phyloP scores from a whole-genome alignment of 1,140 invertebrate species.

The Formica exsecta region DNA sequence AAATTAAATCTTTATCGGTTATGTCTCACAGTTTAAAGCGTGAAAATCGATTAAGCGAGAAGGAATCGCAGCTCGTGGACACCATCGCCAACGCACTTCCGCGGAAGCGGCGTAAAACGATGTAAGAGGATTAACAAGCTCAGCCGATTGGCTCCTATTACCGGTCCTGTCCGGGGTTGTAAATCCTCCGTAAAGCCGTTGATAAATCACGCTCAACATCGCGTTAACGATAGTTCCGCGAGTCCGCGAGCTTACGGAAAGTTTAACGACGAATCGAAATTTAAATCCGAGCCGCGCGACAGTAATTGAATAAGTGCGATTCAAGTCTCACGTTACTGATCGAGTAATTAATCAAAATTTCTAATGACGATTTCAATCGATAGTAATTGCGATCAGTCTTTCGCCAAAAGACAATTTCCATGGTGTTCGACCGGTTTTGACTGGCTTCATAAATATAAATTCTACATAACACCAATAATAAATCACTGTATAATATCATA shows the following conservation, averaged over 20 bases:
- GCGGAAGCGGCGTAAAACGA: conserved; percentile 68
- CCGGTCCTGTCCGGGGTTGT: conserved; percentile 66
- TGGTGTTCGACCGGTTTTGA: too few relatives aligned
- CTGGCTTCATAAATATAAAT: too few relatives aligned
- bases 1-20: conserved; percentile 24
- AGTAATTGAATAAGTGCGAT: conserved; percentile 10
- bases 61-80: conserved; percentile 35
- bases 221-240: conserved; percentile 65
- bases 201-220: conserved; percentile 69
- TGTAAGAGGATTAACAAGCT: conserved; percentile 76
- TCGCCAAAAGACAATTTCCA: too few relatives aligned
- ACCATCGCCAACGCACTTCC: conserved; percentile 55
- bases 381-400: not conserved
- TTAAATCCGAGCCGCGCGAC: not conserved
- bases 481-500: too few relatives aligned
- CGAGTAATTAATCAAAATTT: conserved; percentile 23
- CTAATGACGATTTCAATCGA: conserved; percentile 6
- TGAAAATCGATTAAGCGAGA: conserved; percentile 34
- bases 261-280: conserved; percentile 25
- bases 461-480: too few relatives aligned
- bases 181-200: conserved; percentile 71
- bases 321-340: not conserved
- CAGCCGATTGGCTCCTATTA: conserved; percentile 72
- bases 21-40: not conserved
- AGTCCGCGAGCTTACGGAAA: conserved; percentile 58